phyloP scores from a whole-genome alignment of 2,797 vertebrate genomes.

The Premnoplex brunnescens region DNA sequence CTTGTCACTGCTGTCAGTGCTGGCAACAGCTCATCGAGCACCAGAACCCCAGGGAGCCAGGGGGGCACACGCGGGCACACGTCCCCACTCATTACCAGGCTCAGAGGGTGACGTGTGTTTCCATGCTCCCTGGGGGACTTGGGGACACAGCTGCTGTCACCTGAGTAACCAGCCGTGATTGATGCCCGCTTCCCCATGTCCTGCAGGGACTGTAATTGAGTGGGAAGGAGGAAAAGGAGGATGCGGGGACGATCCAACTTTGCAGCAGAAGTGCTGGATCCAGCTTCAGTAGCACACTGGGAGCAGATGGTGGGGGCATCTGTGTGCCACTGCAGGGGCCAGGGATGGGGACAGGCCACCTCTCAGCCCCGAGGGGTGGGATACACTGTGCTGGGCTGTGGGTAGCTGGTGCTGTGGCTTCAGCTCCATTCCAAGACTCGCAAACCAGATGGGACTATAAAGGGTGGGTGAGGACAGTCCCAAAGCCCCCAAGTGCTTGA shows the following conservation, averaged over 20 bases:
- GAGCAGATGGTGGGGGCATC: rapidly evolving
- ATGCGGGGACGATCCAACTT: neutral
- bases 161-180: constrained; percentile 50
- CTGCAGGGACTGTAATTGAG: constrained; percentile 50
- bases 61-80: neutral
- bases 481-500: rapidly evolving
- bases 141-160: constrained; percentile 51
- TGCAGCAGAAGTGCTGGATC: rapidly evolving
- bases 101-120: neutral
- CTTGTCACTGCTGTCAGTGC: constrained; percentile 24
- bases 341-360: rapidly evolving
- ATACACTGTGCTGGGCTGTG: neutral
- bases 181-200: neutral
- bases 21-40: neutral
- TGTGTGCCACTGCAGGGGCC: neutral
- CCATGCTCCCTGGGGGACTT: neutral
- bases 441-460: neutral
- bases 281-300: rapidly evolving
- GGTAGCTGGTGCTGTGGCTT: neutral
- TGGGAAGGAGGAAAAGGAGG: neutral
- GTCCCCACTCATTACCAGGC: neutral
- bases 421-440: rapidly evolving
- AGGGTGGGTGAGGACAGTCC: neutral
- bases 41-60: neutral
- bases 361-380: neutral